Evolutionary conservation across 1,140 invertebrate species (phyloP).

Genomic region (Helicoverpa zea): DNA sequence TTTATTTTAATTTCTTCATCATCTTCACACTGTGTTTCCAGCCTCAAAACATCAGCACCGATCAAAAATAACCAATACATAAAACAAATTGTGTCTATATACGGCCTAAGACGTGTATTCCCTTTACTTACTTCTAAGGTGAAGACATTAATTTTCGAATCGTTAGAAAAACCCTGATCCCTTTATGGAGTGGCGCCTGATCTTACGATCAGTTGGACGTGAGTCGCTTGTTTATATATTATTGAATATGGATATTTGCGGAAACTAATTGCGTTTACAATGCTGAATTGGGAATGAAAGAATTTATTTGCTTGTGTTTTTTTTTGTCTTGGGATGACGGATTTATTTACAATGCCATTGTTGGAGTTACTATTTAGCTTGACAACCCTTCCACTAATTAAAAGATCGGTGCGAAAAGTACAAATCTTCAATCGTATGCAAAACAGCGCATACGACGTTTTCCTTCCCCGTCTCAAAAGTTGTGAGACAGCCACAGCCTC

Average conservation of each 20-base stretch:
- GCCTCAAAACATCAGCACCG: background rate
- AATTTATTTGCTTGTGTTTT: background rate
- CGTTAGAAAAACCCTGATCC: constrained; percentile 67
- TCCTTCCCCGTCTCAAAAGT: too few species aligned
- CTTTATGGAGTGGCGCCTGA: constrained; percentile 61
- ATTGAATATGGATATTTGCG: constrained; percentile 41
- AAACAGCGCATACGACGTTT: too few species aligned
- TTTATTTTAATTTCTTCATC: background rate
- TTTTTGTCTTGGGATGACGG: background rate
- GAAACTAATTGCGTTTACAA: constrained; percentile 42
- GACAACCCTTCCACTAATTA: too few species aligned
- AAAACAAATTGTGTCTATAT: constrained; percentile 34
- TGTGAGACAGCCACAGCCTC: too few species aligned
- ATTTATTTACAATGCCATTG: background rate
- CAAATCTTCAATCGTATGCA: too few species aligned
- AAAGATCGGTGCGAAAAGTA: too few species aligned
- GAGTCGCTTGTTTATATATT: constrained; percentile 26
- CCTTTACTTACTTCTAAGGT: constrained; percentile 46
- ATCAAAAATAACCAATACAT: constrained; percentile 12
- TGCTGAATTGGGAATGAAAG: constrained; percentile 30
- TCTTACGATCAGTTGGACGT: constrained; percentile 22
- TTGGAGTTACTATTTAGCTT: too few species aligned
- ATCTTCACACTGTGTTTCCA: background rate
- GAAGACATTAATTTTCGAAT: constrained; percentile 72
- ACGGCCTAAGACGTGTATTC: constrained; percentile 19